phyloP scores from a whole-genome alignment of 1,140 invertebrate species.

The Radopholus similis region DNA sequence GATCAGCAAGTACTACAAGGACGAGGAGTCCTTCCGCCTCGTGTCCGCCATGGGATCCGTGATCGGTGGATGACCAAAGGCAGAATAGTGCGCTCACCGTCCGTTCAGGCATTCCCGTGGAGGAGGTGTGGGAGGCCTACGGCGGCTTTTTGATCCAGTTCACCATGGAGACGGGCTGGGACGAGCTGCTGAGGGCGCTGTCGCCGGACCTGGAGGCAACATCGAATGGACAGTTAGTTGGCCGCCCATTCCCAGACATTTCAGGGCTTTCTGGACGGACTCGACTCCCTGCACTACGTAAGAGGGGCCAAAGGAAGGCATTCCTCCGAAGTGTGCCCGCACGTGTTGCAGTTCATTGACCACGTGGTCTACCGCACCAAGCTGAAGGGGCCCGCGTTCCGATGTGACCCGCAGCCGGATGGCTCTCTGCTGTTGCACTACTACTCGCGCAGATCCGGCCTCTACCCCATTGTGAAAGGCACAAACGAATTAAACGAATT shows the following conservation, averaged over 20 bases:
- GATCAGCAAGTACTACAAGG: conserved; percentile 55
- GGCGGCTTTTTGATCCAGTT: conserved; percentile 59
- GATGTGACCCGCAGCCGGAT: conserved; percentile 61
- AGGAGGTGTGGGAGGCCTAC: conserved; percentile 60
- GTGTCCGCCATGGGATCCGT: conserved; percentile 53
- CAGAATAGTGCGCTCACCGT: conserved; percentile 4
- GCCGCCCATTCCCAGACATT: neutral
- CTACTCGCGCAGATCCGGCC: conserved; percentile 61
- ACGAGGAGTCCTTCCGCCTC: conserved; percentile 53
- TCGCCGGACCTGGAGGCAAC: conserved; percentile 52
- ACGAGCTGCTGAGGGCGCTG: conserved; percentile 56
- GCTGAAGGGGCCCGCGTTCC: conserved; percentile 59
- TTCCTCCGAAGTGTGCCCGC: neutral
- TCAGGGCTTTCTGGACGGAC: conserved; percentile 52
- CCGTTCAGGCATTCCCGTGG: conserved; percentile 45
- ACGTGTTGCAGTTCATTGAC: conserved; percentile 43
- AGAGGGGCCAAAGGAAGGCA: neutral
- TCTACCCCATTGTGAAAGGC: conserved; percentile 63
- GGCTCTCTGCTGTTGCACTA: conserved; percentile 61
- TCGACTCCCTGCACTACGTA: conserved; percentile 51
- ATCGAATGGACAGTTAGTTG: neutral
- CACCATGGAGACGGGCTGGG: conserved; percentile 60
- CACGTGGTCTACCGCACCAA: conserved; percentile 58
- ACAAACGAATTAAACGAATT: neutral
- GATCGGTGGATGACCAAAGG: conserved; percentile 43